Conservation (phyloP, 2,888 invertebrate genomes). For the Drosophila emarginata region DNA sequence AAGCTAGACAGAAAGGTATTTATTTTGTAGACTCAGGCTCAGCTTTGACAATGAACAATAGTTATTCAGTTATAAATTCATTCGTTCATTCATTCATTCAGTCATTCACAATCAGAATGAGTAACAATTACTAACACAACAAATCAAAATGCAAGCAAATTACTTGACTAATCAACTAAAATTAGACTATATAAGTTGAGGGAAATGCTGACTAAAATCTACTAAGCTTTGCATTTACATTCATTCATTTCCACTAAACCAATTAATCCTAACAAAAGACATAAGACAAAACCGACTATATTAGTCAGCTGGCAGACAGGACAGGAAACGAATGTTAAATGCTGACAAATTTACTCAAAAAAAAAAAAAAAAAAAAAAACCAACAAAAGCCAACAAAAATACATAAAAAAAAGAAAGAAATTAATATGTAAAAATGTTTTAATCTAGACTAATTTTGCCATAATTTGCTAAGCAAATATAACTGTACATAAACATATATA, state of each 20-base stretch:
- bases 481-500: constrained; percentile 41
- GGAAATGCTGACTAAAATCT: constrained; percentile 32
- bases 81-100: constrained; percentile 30
- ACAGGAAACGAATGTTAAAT: constrained; percentile 22
- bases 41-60: constrained; percentile 2
- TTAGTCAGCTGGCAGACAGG: constrained; percentile 30
- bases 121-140: constrained; percentile 37
- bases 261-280: constrained; percentile 44
- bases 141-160: constrained; percentile 27
- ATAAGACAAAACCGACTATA: constrained; percentile 19
- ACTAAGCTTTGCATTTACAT: constrained; percentile 36
- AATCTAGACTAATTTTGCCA: constrained; percentile 70
- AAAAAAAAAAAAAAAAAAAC: background rate
- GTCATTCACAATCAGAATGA: constrained; percentile 25
- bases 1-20: constrained; percentile 36
- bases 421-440: constrained; percentile 37
- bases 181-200: constrained; percentile 60
- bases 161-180: constrained; percentile 66
- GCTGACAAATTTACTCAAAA: constrained; percentile 14
- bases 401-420: constrained; percentile 16
- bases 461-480: constrained; percentile 78
- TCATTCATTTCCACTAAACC: constrained; percentile 53
- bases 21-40: constrained; percentile 19
- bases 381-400: background rate
- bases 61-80: background rate